phyloP scores from a whole-genome alignment of 1,140 invertebrate species.

The Drosophila virilis region DNA sequence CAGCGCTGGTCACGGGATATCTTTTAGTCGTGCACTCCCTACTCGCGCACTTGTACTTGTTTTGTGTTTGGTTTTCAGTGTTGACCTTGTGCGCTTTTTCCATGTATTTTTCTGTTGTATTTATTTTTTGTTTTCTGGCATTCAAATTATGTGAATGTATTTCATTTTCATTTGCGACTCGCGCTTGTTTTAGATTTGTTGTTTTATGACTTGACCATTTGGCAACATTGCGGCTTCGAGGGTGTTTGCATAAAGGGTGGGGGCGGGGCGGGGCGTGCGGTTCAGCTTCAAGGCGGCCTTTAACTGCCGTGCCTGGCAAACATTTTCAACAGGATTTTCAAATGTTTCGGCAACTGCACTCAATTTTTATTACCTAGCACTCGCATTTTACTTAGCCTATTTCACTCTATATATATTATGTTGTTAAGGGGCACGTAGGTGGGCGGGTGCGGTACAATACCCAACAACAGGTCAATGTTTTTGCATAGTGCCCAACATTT shows the following conservation, averaged over 20 bases:
- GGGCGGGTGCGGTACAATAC: too few species aligned
- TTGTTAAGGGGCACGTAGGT: background rate
- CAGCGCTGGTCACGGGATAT: background rate
- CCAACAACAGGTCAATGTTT: constrained; percentile 11
- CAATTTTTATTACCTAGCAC: constrained; percentile 65
- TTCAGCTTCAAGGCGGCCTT: constrained; percentile 1
- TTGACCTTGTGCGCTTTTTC: constrained; percentile 38
- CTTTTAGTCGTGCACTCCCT: background rate
- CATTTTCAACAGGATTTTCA: constrained; percentile 60
- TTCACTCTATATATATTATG: constrained; percentile 9
- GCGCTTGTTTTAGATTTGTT: constrained; percentile 53
- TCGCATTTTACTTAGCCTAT: constrained; percentile 63
- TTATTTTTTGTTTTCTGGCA: constrained; percentile 26
- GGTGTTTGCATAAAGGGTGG: background rate
- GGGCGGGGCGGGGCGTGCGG: background rate
- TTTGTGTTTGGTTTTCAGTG: background rate
- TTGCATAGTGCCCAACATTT: constrained; percentile 28
- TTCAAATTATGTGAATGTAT: constrained; percentile 70
- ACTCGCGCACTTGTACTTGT: background rate
- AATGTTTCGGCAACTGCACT: constrained; percentile 69
- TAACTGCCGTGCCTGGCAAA: constrained; percentile 58
- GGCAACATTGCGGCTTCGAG: constrained; percentile 47
- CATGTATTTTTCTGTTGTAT: background rate
- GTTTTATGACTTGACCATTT: constrained; percentile 67
- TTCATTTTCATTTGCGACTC: constrained; percentile 65